Base-by-base conservation (phyloP, 2,888 invertebrate genomes). In the Halocaridina rubra region DNA sequence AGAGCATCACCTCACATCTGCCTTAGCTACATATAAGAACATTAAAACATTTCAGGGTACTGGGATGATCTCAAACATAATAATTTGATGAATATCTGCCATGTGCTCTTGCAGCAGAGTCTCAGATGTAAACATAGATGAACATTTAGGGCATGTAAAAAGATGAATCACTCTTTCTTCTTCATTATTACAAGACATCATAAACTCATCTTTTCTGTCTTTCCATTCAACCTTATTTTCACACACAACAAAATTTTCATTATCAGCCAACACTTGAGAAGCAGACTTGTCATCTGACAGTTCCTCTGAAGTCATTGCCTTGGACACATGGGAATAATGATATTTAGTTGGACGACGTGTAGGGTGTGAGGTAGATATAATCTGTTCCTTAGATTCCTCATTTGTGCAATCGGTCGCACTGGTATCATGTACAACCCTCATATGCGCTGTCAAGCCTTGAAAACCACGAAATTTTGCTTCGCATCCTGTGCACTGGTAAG, bases 321-420 rank as follows among this genome's bases (percentile, higher is more conserved):
- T 53, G 4, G 76, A 30, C n/a, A 82, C 3, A 22, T 29, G 46
- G n/a, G 82, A 78, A 59, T 67, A 84, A 19, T 72, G 78, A 46
- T 69, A 84, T 3, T 61, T 61, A 13, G 77, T 71, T n/a, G 82
- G 82, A 3, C 82, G 82, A 22, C 82, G 77, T 0, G 82, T 84
- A 0, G 82, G 82, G 27, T 84, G 82, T 13, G 78, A 72, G 13
- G 72, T 59, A 3, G 59, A n/a, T 2, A 72, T 24, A n/a, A n/a
- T n/a, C n/a, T n/a, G n/a, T 8, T 24, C 53, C 3, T 8, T 7
- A 0, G 19, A n/a, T 8, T 19, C 33, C 10, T 61, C 59, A 0
- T 4, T 29, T 13, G 22, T 22, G 8, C 19, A 24, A 10, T 53
- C 1, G 22, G 32, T 3, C 5, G 53, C 13, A 1, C 29, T 22